Evolutionary conservation across 2,888 invertebrate species (phyloP), one percentile per base, ranked within the genome.

Genomic region (Drosophila birchii): DNA sequence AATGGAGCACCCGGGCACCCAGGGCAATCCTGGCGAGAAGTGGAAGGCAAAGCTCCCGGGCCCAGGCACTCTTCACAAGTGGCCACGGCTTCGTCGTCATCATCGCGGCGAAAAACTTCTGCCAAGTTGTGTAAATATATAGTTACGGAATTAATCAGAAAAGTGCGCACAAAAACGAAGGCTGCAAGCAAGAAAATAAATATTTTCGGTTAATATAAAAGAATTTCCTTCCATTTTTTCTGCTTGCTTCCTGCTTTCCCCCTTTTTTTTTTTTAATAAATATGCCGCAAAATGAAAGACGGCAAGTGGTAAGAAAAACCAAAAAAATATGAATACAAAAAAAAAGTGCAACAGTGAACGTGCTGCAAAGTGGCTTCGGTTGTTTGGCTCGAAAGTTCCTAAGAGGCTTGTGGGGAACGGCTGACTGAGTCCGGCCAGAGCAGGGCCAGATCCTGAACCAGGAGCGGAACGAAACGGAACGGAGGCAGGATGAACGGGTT

Each of bases 71-170:
- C 45, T 51, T 54, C 43, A 55, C 56, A 72, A 73, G 70, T 67
- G 86, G 44, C 71, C 51, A 18, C 71, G 78, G 38, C 69, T 53
- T 38, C 73, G 55, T 75, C 66, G 66, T 54, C 74, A 68, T 54
- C 74, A 68, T 59, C 69, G 72, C 57, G 36, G 63, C 54, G 57
- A 57, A 64, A 86, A 86, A 78, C 78, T 80, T 84, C 58, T 58
- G 60, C 73, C 76, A 72, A 78, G 71, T 79, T 79, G 76, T 76
- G 80, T 67, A 86, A 86, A 88, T 86, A 84, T 84, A 76, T 78
- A 73, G 73, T 71, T 75, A 80, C 57, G 85, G 69, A 75, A 86
- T 81, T 84, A 86, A 86, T 84, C 72, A 88, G 83, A 81, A 79
- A 83, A 88, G 75, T 78, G 79, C 72, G 62, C 60, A 44, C 58